Evolutionary conservation across 1,140 invertebrate genomes (phyloP).

Genomic region (Globodera rostochiensis): DNA sequence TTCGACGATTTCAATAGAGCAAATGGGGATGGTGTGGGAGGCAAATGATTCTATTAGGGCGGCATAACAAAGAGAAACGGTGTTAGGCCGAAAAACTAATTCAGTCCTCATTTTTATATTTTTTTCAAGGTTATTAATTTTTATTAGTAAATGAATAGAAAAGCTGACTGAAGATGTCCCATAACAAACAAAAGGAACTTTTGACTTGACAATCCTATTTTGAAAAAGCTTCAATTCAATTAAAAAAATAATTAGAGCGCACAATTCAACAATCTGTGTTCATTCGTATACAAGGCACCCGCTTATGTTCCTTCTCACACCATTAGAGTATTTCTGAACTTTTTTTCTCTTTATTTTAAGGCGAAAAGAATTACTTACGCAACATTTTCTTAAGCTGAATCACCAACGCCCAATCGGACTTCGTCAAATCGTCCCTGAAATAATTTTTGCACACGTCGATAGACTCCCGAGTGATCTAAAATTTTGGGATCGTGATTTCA

Average conservation of each 20-base stretch:
- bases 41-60: no score
- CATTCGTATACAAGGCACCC: neutral
- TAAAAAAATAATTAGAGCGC: neutral
- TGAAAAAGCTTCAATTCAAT: neutral
- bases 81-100: no score
- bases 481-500: constrained; percentile 62
- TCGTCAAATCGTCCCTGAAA: constrained; percentile 93
- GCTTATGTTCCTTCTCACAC: neutral
- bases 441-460: constrained; percentile 99
- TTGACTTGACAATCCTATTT: neutral
- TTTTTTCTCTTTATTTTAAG: neutral
- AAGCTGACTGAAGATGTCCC: neutral
- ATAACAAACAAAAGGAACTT: neutral
- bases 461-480: constrained; percentile 91
- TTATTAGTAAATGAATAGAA: neutral
- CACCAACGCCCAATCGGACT: constrained; percentile 96
- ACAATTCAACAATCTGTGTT: no score
- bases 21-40: no score
- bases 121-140: neutral
- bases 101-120: no score
- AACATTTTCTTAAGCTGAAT: constrained; percentile 96
- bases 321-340: neutral
- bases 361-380: constrained; percentile 70
- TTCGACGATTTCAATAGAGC: no score
- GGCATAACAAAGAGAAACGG: no score